Base-by-base conservation (phyloP, 1,140 invertebrate species). In the Metopolophium dirhodum region DNA sequence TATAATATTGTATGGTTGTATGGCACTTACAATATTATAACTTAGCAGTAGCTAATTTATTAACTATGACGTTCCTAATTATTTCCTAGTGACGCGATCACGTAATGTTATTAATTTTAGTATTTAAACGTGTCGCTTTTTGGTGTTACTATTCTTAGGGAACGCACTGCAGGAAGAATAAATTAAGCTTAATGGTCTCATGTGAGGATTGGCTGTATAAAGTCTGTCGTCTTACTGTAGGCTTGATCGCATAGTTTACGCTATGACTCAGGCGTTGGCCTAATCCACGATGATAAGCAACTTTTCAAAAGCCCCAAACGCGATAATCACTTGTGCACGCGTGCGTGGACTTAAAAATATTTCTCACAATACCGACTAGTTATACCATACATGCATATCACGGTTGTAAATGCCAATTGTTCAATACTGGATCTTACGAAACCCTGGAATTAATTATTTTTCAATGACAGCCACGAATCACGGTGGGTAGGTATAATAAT, bases 201-300 rank as follows among this genome's bases (percentile, higher is more conserved):
- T 30, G 61, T 4, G 61, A 68, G 61, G 30, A n/a, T 68, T 23
- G 37, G 35, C 82, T 11, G 37, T 37, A 83, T 68, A 68, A 68
- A 83, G 35, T 83, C 82, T 41, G 37, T 83, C 82, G 37, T 83
- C 82, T 83, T 41, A 83, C 20, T 23, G 22, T 20, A 9, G 82
- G 37, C 23, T 83, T 41, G 37, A 83, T 83, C 82, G 82, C 37
- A 37, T 26, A 41, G 82, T 41, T 83, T 83, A 83, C 82, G 82
- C 35, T 41, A 37, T 83, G 82, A 83, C 82, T 83, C 82, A 41
- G 82, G 7, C 82, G 82, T 41, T 41, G 82, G 37, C 37, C 35
- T 83, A 83, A 83, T 83, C 82, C 82, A 83, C 82, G 37, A 83
- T 83, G 82, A 83, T 83, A 83, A 83, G 82, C 82, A 37, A 83